These are phyloP conservation scores for Drosophila lutescens DNA, from an alignment of 2,888 invertebrate genomes.

Conservation along the genomic window DNA sequence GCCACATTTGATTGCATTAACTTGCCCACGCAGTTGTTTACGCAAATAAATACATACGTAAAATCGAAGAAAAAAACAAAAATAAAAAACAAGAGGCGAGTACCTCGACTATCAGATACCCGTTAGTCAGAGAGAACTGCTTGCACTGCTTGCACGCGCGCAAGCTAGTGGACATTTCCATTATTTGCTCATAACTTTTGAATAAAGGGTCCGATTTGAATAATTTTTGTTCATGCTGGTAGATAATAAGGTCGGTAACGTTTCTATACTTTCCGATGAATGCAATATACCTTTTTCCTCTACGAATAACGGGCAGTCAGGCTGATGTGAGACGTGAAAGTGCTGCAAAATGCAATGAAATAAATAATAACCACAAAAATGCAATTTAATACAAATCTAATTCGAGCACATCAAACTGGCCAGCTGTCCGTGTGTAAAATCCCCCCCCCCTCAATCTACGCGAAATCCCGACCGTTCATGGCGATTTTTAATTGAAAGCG, in stretches of 20 bases:
- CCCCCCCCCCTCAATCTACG: neutral
- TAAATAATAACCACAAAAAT: slow-evolving; percentile 60
- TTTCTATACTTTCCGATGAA: too few relatives aligned
- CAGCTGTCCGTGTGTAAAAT: slow-evolving; percentile 41
- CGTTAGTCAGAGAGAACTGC: too few relatives aligned
- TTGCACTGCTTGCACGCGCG: too few relatives aligned
- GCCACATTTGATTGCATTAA: slow-evolving; percentile 57
- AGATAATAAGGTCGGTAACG: too few relatives aligned
- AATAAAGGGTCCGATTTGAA: too few relatives aligned
- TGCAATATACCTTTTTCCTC: too few relatives aligned
- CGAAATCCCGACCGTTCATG: slow-evolving; percentile 29
- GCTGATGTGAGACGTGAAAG: slow-evolving; percentile 1
- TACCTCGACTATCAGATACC: too few relatives aligned
- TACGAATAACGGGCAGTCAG: neutral
- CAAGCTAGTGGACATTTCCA: too few relatives aligned
- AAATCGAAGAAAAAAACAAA: slow-evolving; percentile 6
- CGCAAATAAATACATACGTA: neutral
- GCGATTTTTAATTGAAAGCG: slow-evolving; percentile 67
- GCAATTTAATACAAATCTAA: slow-evolving; percentile 68
- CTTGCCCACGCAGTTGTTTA: slow-evolving; percentile 35
- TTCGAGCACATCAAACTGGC: slow-evolving; percentile 34
- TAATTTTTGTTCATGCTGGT: too few relatives aligned
- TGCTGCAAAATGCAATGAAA: slow-evolving; percentile 33
- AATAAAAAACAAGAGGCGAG: neutral
- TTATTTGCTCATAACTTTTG: too few relatives aligned